Base-by-base conservation (phyloP, 2,797 vertebrate genomes). In the Hoplostethus mediterraneus region DNA sequence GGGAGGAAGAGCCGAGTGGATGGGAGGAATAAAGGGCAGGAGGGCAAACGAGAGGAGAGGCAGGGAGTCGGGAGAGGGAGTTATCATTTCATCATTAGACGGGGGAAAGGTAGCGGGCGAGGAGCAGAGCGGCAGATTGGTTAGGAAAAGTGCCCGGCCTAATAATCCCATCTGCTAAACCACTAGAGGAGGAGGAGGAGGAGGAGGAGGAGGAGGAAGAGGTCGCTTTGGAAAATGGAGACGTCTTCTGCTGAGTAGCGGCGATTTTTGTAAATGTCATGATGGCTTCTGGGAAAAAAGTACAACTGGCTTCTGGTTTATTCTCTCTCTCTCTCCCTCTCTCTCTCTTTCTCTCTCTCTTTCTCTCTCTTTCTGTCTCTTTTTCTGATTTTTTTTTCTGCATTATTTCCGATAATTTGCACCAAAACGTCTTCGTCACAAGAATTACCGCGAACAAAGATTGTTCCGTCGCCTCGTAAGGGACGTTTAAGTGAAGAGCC, bases 191-290 rank as follows among this genome's bases (percentile, higher is more conserved):
- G 78, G 74, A 65, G 4, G 60, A 53, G n/a, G n/a, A n/a, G n/a
- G n/a, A n/a, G n/a, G n/a, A n/a, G n/a, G n/a, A n/a, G n/a, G n/a
- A n/a, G n/a, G n/a, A 47, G 62, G 57, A 49, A 67, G 68, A 70
- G 48, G 57, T 71, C 71, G 67, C 65, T 55, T 77, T 87, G 63
- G 81, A 21, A 84, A 89, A 91, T 90, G 92, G 89, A 94, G 30
- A 86, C 72, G 91, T 93, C 88, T 90, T 90, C 49, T 92, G 90
- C 90, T 93, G 90, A 91, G 90, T 72, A 82, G 87, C 85, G 70
- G 83, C 63, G 83, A 75, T 78, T 79, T 79, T 79, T 92, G 92
- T 85, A 88, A 89, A 85, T 88, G 87, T 90, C 89, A 83, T 83
- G 84, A 42, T 59, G 16, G 52, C 68, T 76, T 71, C 33, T 79